A percentile compares a stretch with the other conserved stretches of the same genome.
Evolutionary conservation across 2,888 invertebrate species (phyloP).

Genomic region (Drosophila sordidapex): DNA sequence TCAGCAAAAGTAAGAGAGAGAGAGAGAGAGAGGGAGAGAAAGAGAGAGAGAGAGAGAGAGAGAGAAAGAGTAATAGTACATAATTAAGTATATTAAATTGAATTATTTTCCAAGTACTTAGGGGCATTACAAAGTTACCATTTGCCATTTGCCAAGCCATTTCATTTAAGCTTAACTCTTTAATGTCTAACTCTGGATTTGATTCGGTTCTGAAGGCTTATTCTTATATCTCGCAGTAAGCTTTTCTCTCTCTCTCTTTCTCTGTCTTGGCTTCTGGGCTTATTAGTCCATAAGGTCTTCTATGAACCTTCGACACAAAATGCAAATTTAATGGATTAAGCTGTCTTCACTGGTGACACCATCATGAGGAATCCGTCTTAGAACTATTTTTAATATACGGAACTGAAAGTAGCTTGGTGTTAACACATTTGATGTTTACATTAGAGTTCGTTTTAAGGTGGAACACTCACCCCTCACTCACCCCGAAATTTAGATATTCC

Average conservation of each 20-base stretch:
- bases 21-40: neutral
- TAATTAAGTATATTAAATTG: constrained; percentile 73
- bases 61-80: constrained; percentile 15
- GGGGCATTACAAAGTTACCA: constrained; percentile 39
- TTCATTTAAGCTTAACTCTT: constrained; percentile 40
- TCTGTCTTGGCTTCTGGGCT: neutral
- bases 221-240: neutral
- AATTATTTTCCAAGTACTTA: constrained; percentile 66
- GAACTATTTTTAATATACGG: neutral
- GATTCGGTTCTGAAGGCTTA: neutral
- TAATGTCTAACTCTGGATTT: constrained; percentile 12
- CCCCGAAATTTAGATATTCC: neutral
- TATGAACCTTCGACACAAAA: neutral
- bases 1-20: neutral
- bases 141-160: constrained; percentile 6
- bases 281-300: neutral
- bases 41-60: too few species aligned
- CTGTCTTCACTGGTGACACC: constrained; percentile 5
- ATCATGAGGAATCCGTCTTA: neutral
- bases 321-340: neutral
- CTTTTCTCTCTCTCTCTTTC: neutral
- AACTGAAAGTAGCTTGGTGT: neutral
- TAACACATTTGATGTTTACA: neutral
- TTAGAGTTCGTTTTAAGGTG: neutral
- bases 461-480: neutral